These are phyloP conservation scores for Ips typographus DNA, from an alignment of 1,140 invertebrate species.

Conservation along the genomic window DNA sequence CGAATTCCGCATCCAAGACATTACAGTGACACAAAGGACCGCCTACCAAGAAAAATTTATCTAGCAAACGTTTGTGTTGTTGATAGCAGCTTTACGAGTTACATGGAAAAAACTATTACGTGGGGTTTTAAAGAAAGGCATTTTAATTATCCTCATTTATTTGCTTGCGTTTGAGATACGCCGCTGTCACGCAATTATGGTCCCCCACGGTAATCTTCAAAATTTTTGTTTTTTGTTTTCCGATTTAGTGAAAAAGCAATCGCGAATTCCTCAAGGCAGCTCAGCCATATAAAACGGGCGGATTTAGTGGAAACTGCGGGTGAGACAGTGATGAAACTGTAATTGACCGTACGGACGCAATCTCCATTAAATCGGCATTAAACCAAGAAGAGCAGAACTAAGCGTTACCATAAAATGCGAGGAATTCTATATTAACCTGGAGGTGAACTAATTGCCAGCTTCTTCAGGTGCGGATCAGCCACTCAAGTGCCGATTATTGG, in stretches of 20 bases:
- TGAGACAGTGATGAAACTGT: not conserved
- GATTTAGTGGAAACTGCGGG: not conserved
- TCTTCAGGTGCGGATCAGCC: slow-evolving; percentile 2
- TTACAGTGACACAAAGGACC: slow-evolving; percentile 17
- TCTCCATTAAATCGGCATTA: slow-evolving; percentile 1
- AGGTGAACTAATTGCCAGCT: slow-evolving; percentile 8
- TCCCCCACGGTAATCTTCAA: not conserved
- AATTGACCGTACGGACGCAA: not conserved
- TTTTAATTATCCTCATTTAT: slow-evolving; percentile 23
- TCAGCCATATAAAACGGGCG: not conserved
- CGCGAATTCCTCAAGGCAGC: too few species aligned
- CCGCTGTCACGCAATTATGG: slow-evolving; percentile 17
- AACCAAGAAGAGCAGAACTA: slow-evolving; percentile 1
- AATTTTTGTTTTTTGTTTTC: too few species aligned
- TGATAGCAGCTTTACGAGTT: slow-evolving; percentile 24
- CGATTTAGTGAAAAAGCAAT: too few species aligned
- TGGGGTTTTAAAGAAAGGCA: slow-evolving; percentile 19
- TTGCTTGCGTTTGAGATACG: slow-evolving; percentile 3
- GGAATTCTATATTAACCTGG: slow-evolving; percentile 2
- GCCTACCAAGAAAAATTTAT: slow-evolving; percentile 25
- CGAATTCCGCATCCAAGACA: slow-evolving; percentile 1
- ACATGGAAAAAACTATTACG: slow-evolving; percentile 20
- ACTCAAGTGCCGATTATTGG: too few species aligned
- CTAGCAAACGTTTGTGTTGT: slow-evolving; percentile 22
- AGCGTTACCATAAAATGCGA: not conserved